Evolutionary conservation across 2,113 vertebrate species (phyloP).

Genomic region (Myiagra hebetior): DNA sequence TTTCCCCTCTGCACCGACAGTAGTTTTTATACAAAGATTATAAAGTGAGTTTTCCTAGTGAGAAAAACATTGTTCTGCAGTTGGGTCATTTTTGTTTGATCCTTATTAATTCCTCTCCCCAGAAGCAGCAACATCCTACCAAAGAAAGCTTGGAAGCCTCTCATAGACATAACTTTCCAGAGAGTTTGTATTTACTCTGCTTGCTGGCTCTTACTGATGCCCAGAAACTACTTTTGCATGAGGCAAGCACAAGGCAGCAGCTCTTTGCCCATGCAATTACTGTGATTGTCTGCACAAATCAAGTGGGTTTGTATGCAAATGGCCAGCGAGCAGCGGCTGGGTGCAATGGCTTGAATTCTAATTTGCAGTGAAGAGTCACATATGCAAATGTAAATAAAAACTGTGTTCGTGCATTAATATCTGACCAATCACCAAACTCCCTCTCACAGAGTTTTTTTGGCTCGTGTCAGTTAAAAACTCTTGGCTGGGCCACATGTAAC

Average conservation of each 20-base stretch:
- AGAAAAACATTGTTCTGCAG: background rate
- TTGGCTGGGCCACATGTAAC: background rate
- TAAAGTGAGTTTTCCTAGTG: background rate
- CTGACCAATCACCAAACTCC: slow-evolving; percentile 12
- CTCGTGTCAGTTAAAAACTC: background rate
- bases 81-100: background rate
- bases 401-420: slow-evolving; percentile 15
- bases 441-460: background rate
- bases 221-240: background rate
- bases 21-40: background rate
- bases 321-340: background rate
- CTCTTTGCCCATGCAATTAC: slow-evolving; percentile 37
- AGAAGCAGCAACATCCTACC: background rate
- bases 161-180: background rate
- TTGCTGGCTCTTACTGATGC: background rate
- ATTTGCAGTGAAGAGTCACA: background rate
- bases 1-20: background rate
- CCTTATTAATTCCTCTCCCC: background rate
- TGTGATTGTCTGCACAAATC: slow-evolving; percentile 44
- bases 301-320: slow-evolving; percentile 49
- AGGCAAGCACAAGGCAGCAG: background rate
- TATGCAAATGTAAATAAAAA: background rate
- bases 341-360: slow-evolving; percentile 33
- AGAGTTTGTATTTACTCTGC: background rate
- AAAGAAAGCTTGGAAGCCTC: background rate